Conservation (phyloP, 2,113 vertebrate genomes). For the Micromys minutus region DNA sequence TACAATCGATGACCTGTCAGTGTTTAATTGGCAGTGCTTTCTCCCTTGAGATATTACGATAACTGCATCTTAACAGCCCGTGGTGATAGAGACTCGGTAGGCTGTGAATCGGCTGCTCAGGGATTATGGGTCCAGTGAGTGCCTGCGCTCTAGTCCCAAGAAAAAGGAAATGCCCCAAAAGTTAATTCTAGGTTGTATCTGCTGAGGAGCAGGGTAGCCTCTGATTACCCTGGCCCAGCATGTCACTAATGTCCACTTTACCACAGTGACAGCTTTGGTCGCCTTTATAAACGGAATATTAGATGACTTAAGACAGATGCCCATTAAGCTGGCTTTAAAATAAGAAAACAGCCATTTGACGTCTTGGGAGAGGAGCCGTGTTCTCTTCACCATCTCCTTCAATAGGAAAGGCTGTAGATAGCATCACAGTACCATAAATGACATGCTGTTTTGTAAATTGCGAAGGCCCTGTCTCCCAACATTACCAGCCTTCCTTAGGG, state of each 20-base stretch:
- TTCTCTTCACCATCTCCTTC: not conserved
- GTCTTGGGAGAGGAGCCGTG: not conserved
- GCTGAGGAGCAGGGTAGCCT: not conserved
- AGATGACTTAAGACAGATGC: not conserved
- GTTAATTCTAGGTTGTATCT: not conserved
- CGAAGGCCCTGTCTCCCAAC: not conserved
- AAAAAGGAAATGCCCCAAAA: not conserved
- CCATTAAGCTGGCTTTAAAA: constrained; percentile 38
- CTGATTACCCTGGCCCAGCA: not conserved
- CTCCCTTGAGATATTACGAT: constrained; percentile 22
- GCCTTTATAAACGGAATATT: constrained; percentile 3
- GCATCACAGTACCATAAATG: not conserved
- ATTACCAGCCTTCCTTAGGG: not conserved
- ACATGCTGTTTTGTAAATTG: not conserved
- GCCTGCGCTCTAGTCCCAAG: not conserved
- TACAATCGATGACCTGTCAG: constrained; percentile 23
- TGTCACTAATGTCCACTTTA: not conserved
- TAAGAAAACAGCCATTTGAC: constrained; percentile 16
- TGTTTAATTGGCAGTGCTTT: constrained; percentile 38
- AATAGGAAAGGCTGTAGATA: not conserved
- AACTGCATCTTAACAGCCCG: constrained; percentile 25
- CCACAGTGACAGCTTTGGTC: not conserved
- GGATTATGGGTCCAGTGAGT: not conserved
- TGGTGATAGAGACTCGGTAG: constrained; percentile 21
- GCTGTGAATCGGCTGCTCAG: not conserved